Percentiles rank a stretch among this genome's conserved stretches.
Conservation (phyloP, 2,113 vertebrate species). For the Polypterus senegalus region DNA sequence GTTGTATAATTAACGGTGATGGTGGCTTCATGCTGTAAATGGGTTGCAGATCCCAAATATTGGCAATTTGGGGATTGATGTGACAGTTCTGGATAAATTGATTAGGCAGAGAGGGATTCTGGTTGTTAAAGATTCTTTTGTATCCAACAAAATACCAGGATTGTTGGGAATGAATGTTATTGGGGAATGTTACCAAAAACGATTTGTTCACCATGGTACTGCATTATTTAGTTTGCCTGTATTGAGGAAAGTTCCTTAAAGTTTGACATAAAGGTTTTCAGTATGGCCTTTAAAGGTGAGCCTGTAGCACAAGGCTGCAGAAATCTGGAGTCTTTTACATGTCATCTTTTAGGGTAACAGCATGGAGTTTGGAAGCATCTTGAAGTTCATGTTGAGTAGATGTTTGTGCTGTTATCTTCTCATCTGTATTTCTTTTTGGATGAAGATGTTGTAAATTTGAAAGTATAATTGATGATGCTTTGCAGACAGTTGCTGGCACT, state of each 20-base stretch:
- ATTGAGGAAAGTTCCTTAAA: not conserved
- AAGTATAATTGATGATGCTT: no score
- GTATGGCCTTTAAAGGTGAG: no score
- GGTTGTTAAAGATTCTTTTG: not conserved
- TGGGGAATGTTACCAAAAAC: not conserved
- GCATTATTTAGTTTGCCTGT: not conserved
- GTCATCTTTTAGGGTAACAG: no score
- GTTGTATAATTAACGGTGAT: not conserved
- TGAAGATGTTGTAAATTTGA: no score
- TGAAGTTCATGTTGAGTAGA: no score
- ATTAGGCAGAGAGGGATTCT: not conserved
- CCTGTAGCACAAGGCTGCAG: no score
- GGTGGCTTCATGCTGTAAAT: not conserved
- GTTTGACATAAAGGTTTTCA: not conserved
- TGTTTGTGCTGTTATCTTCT: no score
- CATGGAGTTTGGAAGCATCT: no score
- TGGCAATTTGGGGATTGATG: not conserved
- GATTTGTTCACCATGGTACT: not conserved
- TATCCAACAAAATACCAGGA: not conserved
- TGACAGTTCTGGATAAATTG: not conserved
- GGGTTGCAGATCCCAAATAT: not conserved
- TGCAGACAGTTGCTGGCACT: no score
- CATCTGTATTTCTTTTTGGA: no score
- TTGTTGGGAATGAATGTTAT: constrained; percentile 1
- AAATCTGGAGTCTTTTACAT: no score